Percentiles rank a stretch among this genome's conserved stretches.
phyloP scores from a whole-genome alignment of 2,113 vertebrate genomes.

The Dasypus novemcinctus region DNA sequence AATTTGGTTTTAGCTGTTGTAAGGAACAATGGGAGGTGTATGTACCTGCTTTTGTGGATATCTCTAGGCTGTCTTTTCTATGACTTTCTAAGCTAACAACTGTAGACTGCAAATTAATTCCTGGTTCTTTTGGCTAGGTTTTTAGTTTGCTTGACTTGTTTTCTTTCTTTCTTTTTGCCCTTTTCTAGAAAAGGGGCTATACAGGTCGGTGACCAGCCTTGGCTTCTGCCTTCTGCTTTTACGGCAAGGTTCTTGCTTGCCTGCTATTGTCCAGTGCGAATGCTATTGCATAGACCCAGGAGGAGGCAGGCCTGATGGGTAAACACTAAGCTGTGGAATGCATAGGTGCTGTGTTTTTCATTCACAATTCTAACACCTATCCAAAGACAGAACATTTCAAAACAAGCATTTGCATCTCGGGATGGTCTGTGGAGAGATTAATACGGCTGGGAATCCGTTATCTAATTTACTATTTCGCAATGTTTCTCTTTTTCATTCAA shows the following conservation, averaged over 20 bases:
- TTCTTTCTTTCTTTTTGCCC: neutral
- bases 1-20: neutral
- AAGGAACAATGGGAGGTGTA: neutral
- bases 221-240: slow-evolving; percentile 8
- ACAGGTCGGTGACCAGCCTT: neutral
- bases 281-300: neutral
- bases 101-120: neutral
- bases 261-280: neutral
- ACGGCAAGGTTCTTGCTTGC: slow-evolving; percentile 12
- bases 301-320: neutral
- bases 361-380: neutral
- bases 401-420: neutral
- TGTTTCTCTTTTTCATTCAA: neutral
- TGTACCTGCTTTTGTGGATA: neutral
- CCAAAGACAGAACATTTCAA: neutral
- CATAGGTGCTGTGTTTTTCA: neutral
- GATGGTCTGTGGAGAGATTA: neutral
- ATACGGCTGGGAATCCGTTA: neutral
- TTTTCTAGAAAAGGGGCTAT: neutral
- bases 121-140: neutral
- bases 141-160: neutral
- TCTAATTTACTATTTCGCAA: neutral
- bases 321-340: neutral
- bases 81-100: neutral
- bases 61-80: neutral